Evolutionary conservation across 1,140 invertebrate species (phyloP).

Genomic region (Dreissena polymorpha): DNA sequence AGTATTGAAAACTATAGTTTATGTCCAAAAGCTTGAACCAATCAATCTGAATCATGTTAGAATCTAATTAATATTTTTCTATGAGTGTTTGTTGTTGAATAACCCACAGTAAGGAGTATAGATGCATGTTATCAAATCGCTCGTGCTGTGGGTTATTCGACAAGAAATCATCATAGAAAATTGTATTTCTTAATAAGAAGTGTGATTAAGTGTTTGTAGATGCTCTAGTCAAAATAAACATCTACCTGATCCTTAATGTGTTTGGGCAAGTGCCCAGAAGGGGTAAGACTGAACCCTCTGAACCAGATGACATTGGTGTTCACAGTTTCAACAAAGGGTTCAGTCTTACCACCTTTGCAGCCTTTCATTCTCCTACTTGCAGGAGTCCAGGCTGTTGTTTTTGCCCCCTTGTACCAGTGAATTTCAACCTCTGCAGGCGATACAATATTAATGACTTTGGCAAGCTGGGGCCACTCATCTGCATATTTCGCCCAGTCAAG

Average conservation of each 20-base stretch:
- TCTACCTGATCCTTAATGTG: neutral
- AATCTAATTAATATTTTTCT: too few relatives aligned
- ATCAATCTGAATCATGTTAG: too few relatives aligned
- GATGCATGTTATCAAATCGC: too few relatives aligned
- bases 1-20: too few relatives aligned
- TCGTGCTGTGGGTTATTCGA: too few relatives aligned
- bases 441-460: neutral
- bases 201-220: too few relatives aligned
- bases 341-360: neutral
- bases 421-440: neutral
- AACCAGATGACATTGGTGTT: slow-evolving; percentile 4
- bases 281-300: neutral
- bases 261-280: neutral
- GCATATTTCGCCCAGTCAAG: slow-evolving; percentile 1
- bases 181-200: too few relatives aligned
- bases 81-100: too few relatives aligned
- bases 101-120: too few relatives aligned
- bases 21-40: too few relatives aligned
- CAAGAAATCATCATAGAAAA: too few relatives aligned
- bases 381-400: neutral
- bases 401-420: neutral
- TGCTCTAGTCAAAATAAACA: neutral
- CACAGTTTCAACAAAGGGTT: neutral
- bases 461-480: neutral
- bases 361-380: neutral